phyloP scores from a whole-genome alignment of 92 coral and sea anemone genomes.

The Paramuricea clavata region DNA sequence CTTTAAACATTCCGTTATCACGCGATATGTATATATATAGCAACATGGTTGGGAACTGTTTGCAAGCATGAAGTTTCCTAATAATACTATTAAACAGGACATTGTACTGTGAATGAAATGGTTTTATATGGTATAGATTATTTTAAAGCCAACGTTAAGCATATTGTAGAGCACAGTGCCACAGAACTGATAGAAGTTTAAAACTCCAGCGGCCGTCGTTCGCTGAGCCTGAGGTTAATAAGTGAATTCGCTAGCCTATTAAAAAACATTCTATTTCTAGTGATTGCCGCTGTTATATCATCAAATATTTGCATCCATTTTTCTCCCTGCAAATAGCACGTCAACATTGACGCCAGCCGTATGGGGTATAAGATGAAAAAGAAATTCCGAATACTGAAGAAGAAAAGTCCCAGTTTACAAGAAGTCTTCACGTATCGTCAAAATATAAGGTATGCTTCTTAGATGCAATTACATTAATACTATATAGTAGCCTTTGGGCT shows the following conservation, averaged over 20 bases:
- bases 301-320: background rate
- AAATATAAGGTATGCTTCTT: slow-evolving; percentile 31
- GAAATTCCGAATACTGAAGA: slow-evolving; percentile 7
- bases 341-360: background rate
- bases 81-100: background rate
- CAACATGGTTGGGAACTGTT: background rate
- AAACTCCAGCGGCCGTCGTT: no score
- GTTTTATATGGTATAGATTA: no score
- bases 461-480: no score
- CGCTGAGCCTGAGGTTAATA: no score
- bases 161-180: no score
- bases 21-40: slow-evolving; percentile 3
- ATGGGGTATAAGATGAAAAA: slow-evolving; percentile 35
- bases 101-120: background rate
- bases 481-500: no score
- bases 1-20: slow-evolving; percentile 27
- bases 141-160: no score
- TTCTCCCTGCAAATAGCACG: background rate
- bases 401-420: slow-evolving; percentile 30
- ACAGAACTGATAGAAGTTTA: no score
- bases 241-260: background rate
- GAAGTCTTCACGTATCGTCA: slow-evolving; percentile 13
- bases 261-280: no score
- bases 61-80: background rate
- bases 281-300: no score